These are phyloP conservation scores for Zingel zingel DNA, from an alignment of 2,113 vertebrate genomes.

Conservation along the genomic window DNA sequence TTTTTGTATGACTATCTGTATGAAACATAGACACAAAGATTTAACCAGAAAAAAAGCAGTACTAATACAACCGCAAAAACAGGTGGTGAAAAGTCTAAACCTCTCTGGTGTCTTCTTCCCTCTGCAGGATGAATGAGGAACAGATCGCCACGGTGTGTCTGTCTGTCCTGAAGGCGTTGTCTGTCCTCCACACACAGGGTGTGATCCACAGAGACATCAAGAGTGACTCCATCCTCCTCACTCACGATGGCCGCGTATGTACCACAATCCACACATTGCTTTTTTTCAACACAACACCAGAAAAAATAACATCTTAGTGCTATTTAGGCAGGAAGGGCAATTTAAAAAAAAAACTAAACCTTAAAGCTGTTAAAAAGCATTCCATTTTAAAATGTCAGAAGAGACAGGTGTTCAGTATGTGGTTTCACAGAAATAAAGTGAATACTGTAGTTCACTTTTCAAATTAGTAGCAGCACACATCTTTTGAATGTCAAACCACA, in stretches of 20 bases:
- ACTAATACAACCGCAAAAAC: not conserved
- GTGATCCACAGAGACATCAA: slow-evolving; percentile 98
- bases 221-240: slow-evolving; percentile 98
- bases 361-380: not conserved
- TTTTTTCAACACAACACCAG: too few species aligned
- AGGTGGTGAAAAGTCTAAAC: not conserved
- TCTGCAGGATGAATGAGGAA: slow-evolving; percentile 94
- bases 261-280: not conserved
- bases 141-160: slow-evolving; percentile 95
- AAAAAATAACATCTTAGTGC: not conserved
- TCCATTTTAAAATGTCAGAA: not conserved
- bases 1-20: not conserved
- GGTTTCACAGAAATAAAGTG: not conserved
- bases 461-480: not conserved
- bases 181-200: slow-evolving; percentile 93
- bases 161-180: slow-evolving; percentile 91
- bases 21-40: not conserved
- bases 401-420: not conserved
- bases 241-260: slow-evolving; percentile 91
- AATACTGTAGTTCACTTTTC: not conserved
- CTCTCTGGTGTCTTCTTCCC: not conserved
- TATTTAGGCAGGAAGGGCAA: not conserved
- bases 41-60: not conserved
- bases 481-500: slow-evolving; percentile 10
- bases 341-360: not conserved